These are phyloP conservation scores for Troides oblongomaculatus DNA, from an alignment of 2,888 invertebrate species.

Conservation along the genomic window DNA sequence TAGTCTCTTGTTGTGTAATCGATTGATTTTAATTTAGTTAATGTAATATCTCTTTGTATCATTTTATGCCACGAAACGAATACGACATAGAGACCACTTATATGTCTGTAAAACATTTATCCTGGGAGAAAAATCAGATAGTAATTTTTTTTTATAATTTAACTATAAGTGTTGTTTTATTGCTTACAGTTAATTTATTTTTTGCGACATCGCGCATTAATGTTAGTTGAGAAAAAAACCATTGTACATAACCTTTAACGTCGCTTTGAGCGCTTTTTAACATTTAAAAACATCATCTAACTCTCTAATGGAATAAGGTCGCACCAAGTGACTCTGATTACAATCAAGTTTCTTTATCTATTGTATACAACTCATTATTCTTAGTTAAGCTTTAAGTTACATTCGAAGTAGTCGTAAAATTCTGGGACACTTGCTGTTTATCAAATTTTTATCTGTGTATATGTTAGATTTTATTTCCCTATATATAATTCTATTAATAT, in stretches of 20 bases:
- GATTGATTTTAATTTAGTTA: background rate
- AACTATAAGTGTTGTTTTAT: background rate
- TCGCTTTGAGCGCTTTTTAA: slow-evolving; percentile 24
- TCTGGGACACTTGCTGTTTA: background rate
- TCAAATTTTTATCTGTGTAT: too few relatives aligned
- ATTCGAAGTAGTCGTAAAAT: background rate
- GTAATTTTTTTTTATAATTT: background rate
- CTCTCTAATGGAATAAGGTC: slow-evolving; percentile 10
- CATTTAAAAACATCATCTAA: slow-evolving; percentile 24
- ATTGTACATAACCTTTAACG: slow-evolving; percentile 13
- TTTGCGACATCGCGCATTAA: background rate
- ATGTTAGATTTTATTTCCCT: too few relatives aligned
- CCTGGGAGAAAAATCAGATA: background rate
- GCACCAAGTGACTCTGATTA: slow-evolving; percentile 6
- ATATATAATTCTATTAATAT: too few relatives aligned
- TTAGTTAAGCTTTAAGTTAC: background rate
- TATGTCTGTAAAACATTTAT: background rate
- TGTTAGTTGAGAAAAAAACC: slow-evolving; percentile 5
- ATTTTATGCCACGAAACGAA: too few relatives aligned
- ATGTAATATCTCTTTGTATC: background rate
- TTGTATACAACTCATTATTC: background rate
- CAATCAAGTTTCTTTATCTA: slow-evolving; percentile 3
- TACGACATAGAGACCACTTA: background rate
- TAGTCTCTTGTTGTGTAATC: background rate
- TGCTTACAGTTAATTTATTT: background rate